phyloP scores from a whole-genome alignment of 2,113 vertebrate species.

The Phyllopteryx taeniolatus region DNA sequence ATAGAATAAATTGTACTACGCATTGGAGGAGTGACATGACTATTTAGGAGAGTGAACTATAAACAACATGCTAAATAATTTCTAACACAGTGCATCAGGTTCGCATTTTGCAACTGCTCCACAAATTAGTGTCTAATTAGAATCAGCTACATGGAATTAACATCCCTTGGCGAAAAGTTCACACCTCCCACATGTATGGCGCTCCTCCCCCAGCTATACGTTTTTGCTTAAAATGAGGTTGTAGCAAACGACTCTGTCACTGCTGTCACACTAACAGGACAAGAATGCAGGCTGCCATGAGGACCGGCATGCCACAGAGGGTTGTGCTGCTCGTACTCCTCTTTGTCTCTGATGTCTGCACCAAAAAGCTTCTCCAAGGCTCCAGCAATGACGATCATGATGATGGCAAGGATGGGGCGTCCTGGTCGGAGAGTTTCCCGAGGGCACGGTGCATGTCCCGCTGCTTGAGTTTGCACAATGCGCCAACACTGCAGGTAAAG shows the following conservation, averaged over 20 bases:
- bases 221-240: constrained; percentile 30
- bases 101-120: neutral
- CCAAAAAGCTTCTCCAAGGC: constrained; percentile 46
- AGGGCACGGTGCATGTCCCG: constrained; percentile 83
- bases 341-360: constrained; percentile 52
- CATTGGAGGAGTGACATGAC: too few relatives aligned
- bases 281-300: constrained; percentile 25
- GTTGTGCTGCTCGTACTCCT: constrained; percentile 58
- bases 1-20: neutral
- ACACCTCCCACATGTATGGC: constrained; percentile 13
- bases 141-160: neutral
- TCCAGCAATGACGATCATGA: neutral
- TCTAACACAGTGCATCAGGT: neutral
- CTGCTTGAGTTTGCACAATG: constrained; percentile 85
- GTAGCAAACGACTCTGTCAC: constrained; percentile 16
- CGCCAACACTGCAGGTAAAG: constrained; percentile 65
- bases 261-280: neutral
- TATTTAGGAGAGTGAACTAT: neutral
- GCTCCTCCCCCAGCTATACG: constrained; percentile 59
- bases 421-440: constrained; percentile 66
- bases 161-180: neutral
- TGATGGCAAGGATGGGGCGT: constrained; percentile 67
- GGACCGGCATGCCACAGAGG: constrained; percentile 22
- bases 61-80: too few relatives aligned
- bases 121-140: neutral